Conservation (phyloP, 2,797 vertebrate genomes). For the Brotula barbata region DNA sequence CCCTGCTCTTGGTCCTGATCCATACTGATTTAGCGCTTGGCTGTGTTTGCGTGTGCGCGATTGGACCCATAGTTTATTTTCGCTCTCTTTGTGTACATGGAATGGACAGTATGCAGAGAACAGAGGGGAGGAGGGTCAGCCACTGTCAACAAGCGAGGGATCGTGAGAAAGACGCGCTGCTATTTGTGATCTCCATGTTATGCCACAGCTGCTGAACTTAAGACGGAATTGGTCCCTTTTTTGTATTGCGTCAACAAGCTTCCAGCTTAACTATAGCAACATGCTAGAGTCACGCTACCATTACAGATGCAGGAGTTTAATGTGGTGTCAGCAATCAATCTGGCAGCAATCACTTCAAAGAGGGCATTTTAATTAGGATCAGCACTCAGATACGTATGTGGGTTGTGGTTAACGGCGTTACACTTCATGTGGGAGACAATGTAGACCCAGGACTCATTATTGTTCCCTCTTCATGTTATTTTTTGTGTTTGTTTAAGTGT, state of each 20-base stretch:
- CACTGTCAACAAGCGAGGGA: conserved; percentile 77
- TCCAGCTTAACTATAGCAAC: conserved; percentile 60
- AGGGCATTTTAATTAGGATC: conserved; percentile 35
- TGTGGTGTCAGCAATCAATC: neutral
- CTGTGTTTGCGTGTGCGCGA: conserved; percentile 41
- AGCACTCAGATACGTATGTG: conserved; percentile 37
- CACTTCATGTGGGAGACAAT: too few relatives aligned
- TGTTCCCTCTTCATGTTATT: neutral
- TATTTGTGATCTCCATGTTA: conserved; percentile 74
- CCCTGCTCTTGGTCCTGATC: conserved; percentile 61
- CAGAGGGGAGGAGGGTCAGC: conserved; percentile 72
- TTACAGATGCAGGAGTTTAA: conserved; percentile 31
- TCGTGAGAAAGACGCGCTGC: conserved; percentile 79
- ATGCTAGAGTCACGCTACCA: conserved; percentile 52
- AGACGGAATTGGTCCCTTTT: conserved; percentile 55
- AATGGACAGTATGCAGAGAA: conserved; percentile 68
- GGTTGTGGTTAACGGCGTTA: conserved; percentile 27
- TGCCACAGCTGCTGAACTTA: conserved; percentile 70
- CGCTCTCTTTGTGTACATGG: conserved; percentile 72
- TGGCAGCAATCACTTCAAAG: conserved; percentile 6
- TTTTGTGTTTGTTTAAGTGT: conserved; percentile 22
- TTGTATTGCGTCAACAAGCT: conserved; percentile 57
- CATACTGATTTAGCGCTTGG: conserved; percentile 62
- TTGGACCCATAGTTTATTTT: conserved; percentile 75
- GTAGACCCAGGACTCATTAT: neutral